phyloP scores from a whole-genome alignment of 92 coral and sea anemone species.

The Montipora capitata region DNA sequence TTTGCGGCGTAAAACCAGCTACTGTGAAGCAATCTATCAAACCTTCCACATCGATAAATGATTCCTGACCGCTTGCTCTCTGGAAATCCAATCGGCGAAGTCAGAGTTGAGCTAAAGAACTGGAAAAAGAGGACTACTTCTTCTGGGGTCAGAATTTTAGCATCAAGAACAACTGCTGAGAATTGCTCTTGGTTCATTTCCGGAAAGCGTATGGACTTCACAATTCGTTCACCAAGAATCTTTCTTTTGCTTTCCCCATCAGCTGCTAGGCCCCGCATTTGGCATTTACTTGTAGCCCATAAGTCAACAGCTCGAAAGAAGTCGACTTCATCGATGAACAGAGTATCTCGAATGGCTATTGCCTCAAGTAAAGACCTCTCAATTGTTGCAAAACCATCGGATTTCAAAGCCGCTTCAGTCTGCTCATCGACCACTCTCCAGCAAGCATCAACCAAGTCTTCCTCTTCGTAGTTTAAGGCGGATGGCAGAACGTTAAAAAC shows the following conservation, averaged over 20 bases:
- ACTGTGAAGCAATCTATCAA: neutral
- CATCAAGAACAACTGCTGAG: slow-evolving; percentile 16
- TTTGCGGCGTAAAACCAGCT: neutral
- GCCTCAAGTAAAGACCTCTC: slow-evolving; percentile 42
- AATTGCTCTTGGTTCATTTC: slow-evolving; percentile 28
- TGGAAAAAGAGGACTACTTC: neutral
- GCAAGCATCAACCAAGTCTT: slow-evolving; percentile 66
- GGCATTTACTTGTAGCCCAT: slow-evolving; percentile 71
- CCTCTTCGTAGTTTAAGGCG: slow-evolving; percentile 73
- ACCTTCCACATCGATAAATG: neutral
- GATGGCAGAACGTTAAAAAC: slow-evolving; percentile 69
- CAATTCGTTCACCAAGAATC: slow-evolving; percentile 21
- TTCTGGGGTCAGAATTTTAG: neutral
- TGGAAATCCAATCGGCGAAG: neutral
- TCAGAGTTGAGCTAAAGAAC: neutral
- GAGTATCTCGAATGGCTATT: slow-evolving; percentile 65
- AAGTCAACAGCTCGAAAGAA: slow-evolving; percentile 74
- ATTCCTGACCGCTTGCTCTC: neutral
- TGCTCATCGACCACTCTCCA: slow-evolving; percentile 76
- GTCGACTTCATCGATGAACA: slow-evolving; percentile 71
- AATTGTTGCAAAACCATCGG: slow-evolving; percentile 49
- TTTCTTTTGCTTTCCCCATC: slow-evolving; percentile 19
- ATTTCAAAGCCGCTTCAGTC: slow-evolving; percentile 68
- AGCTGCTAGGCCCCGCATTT: slow-evolving; percentile 8
- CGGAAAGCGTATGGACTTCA: slow-evolving; percentile 38